Percentiles rank a stretch among this genome's conserved stretches.
phyloP scores from a whole-genome alignment of 2,113 vertebrate species.

The Seriola quinqueradiata region DNA sequence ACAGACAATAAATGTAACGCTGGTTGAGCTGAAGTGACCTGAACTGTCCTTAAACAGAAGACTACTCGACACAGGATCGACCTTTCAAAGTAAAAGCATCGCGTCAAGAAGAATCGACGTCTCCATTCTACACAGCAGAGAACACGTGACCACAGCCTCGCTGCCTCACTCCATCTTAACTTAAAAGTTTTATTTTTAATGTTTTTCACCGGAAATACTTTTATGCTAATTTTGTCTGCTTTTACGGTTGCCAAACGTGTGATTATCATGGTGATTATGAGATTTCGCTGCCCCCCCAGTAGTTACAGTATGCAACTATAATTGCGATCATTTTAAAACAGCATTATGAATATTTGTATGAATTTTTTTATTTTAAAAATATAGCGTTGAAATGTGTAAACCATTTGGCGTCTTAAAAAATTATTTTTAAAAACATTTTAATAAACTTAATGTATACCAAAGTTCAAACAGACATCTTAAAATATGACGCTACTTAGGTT shows the following conservation, averaged over 20 bases:
- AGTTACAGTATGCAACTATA: background rate
- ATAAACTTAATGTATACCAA: too few species aligned
- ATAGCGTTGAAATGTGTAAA: background rate
- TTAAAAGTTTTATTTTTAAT: constrained; percentile 22
- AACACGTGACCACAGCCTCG: background rate
- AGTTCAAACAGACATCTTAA: too few species aligned
- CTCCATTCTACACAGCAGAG: too few species aligned
- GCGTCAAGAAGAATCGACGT: background rate
- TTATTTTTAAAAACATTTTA: too few species aligned
- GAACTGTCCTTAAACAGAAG: constrained; percentile 29
- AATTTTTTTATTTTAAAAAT: background rate
- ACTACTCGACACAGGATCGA: background rate
- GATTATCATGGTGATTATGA: too few species aligned
- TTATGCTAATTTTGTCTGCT: background rate
- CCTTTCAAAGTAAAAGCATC: constrained; percentile 59
- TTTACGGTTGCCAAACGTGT: background rate
- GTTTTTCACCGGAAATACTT: constrained; percentile 5
- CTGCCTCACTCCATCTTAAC: too few species aligned
- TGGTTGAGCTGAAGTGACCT: background rate
- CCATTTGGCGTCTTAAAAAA: background rate
- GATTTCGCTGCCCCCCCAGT: background rate
- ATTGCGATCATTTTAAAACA: background rate
- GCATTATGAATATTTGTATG: too few species aligned
- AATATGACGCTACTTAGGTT: too few species aligned
- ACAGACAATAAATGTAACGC: background rate